Conservation (phyloP, 1,140 invertebrate species). For the Procambarus clarkii region DNA sequence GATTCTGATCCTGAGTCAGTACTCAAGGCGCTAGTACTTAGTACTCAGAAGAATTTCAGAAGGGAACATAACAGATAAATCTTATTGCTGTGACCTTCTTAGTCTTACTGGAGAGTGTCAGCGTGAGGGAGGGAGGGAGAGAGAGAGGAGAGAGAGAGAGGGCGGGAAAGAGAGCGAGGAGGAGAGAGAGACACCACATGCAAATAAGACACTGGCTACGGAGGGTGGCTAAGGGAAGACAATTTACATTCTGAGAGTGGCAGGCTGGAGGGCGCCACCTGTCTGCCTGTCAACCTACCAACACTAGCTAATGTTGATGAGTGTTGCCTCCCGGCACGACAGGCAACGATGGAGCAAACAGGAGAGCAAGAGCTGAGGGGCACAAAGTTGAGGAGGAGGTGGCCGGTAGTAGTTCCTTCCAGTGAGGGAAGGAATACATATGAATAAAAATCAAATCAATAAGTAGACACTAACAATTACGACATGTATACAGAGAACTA, state of each 20-base stretch:
- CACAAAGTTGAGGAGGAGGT: background rate
- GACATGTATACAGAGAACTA: no score
- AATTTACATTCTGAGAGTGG: slow-evolving; percentile 37
- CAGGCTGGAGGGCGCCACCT: slow-evolving; percentile 8
- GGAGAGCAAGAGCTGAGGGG: background rate
- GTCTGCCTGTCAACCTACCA: background rate
- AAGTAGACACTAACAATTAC: no score
- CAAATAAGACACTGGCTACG: slow-evolving; percentile 26
- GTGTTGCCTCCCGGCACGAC: background rate
- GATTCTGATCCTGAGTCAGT: no score
- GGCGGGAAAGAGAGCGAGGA: background rate
- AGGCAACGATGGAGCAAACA: background rate
- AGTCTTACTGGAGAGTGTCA: no score
- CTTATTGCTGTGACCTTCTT: no score
- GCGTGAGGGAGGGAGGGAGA: background rate
- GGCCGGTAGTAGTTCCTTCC: no score
- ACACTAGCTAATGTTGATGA: no score
- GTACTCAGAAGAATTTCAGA: no score
- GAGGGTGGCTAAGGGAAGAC: slow-evolving; percentile 16
- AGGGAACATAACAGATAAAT: no score
- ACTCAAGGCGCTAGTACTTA: no score
- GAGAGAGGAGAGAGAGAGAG: background rate
- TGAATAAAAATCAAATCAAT: no score
- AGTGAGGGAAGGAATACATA: no score
- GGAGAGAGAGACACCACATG: slow-evolving; percentile 34